Conservation (phyloP, 2,113 vertebrate species). For the Gobius niger region DNA sequence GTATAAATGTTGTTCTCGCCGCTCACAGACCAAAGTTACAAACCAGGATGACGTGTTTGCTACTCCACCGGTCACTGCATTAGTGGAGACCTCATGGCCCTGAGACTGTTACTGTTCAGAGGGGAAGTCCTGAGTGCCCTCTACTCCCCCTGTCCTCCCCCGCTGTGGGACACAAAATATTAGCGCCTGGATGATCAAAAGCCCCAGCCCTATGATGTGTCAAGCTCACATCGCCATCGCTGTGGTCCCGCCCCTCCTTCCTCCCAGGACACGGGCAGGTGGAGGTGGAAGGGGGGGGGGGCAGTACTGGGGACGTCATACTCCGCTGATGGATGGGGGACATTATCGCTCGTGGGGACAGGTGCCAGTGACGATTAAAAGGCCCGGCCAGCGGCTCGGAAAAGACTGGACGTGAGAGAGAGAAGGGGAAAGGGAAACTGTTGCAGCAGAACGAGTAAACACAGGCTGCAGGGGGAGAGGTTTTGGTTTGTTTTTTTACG, state of each 20-base stretch:
- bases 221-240: conserved; percentile 6
- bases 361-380: conserved; percentile 78
- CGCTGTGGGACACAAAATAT: no score
- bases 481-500: background rate
- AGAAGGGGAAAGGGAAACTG: no score
- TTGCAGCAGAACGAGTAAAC: background rate
- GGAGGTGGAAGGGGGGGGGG: background rate
- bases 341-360: conserved; percentile 78
- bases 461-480: conserved; percentile 14
- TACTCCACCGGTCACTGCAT: conserved; percentile 34
- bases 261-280: conserved; percentile 18
- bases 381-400: conserved; percentile 71
- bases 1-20: no score
- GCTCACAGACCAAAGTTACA: no score
- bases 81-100: conserved; percentile 23
- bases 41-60: no score
- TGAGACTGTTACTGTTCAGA: conserved; percentile 33
- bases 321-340: conserved; percentile 73
- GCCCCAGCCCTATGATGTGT: conserved; percentile 53
- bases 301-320: conserved; percentile 55
- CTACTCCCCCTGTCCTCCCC: conserved; percentile 19
- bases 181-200: conserved; percentile 58
- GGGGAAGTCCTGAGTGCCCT: conserved; percentile 46
- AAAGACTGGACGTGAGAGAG: conserved; percentile 21
- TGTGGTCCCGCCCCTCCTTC: conserved; percentile 32